Percentiles rank a stretch among this genome's conserved stretches.
These are phyloP conservation scores for Momotus momota DNA, from an alignment of 2,797 vertebrate species.

Conservation along the genomic window DNA sequence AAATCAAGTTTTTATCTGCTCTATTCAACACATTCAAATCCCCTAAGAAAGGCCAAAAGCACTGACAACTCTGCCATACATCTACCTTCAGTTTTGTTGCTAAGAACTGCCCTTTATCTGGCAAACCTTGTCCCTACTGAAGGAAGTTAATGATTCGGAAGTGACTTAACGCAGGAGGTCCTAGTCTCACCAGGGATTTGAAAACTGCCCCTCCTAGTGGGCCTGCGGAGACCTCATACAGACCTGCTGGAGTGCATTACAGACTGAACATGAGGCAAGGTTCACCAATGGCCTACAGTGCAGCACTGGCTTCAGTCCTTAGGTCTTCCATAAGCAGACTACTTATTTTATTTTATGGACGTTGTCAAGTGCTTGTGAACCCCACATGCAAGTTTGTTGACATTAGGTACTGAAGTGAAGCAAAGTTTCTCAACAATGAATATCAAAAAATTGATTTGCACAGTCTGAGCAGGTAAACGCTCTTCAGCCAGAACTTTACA, in stretches of 20 bases:
- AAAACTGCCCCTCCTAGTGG: background rate
- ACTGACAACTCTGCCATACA: background rate
- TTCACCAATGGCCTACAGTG: background rate
- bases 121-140: background rate
- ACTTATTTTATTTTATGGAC: background rate
- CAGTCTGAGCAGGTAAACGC: background rate
- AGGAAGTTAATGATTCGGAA: background rate
- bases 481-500: background rate
- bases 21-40: background rate
- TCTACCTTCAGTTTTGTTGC: background rate
- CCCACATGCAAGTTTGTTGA: background rate
- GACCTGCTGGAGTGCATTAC: background rate
- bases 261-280: background rate
- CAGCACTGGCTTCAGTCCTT: background rate
- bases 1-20: background rate
- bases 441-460: background rate
- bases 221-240: rapidly evolving
- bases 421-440: background rate
- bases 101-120: background rate
- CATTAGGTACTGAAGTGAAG: background rate
- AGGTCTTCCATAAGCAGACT: background rate
- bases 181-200: background rate
- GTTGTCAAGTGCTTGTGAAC: background rate
- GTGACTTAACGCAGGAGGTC: background rate
- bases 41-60: background rate